These are phyloP conservation scores for Diabrotica balteata DNA, from an alignment of 2,888 invertebrate species.

Conservation along the genomic window DNA sequence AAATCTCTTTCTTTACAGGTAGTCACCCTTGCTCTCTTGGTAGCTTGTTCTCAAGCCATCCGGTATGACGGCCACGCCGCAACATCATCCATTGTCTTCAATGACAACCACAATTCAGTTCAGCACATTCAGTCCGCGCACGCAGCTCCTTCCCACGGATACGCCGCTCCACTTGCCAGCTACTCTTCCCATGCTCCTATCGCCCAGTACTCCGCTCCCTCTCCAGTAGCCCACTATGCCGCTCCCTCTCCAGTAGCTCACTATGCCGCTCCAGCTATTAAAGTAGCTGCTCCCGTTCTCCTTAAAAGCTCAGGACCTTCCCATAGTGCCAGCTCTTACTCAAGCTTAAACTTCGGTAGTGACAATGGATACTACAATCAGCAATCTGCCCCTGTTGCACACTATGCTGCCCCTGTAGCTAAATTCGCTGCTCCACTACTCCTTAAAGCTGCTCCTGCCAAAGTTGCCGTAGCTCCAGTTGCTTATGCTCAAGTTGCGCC, in stretches of 20 bases:
- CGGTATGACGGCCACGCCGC: conserved; percentile 40
- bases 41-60: conserved; percentile 58
- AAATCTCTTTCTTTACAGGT: conserved; percentile 41
- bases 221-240: conserved; percentile 25
- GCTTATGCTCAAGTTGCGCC: conserved; percentile 31
- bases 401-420: conserved; percentile 23
- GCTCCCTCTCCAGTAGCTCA: conserved; percentile 16
- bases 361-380: conserved; percentile 19
- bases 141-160: conserved; percentile 27
- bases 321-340: conserved; percentile 26
- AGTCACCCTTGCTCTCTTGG: conserved; percentile 52
- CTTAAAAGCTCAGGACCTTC: conserved; percentile 9
- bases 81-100: conserved; percentile 43
- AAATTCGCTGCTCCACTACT: conserved; percentile 15
- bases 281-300: conserved; percentile 29
- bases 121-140: conserved; percentile 39
- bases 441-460: conserved; percentile 12
- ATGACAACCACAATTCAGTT: conserved; percentile 43
- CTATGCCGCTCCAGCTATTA: conserved; percentile 8
- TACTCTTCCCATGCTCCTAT: conserved; percentile 25
- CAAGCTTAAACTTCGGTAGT: conserved; percentile 19
- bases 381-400: conserved; percentile 13
- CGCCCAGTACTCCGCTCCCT: conserved; percentile 27
- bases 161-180: conserved; percentile 23
- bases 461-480: conserved; percentile 24